phyloP scores from a whole-genome alignment of 2,797 vertebrate genomes.

The Chelon labrosus region DNA sequence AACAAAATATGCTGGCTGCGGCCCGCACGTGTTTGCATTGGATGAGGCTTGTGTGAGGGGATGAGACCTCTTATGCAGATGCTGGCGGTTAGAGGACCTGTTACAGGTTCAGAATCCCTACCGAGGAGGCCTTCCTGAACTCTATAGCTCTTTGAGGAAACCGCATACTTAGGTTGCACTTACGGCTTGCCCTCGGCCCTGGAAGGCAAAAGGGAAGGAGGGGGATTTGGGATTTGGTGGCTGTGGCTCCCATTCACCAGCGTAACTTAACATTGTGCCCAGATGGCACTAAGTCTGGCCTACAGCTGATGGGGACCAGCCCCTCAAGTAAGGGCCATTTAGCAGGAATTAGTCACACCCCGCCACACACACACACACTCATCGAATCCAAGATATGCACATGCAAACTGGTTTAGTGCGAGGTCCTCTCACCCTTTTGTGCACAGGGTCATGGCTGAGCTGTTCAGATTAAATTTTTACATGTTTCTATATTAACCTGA shows the following conservation, averaged over 20 bases:
- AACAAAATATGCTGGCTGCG: conserved; percentile 67
- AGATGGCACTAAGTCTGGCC: conserved; percentile 78
- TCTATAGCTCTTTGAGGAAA: conserved; percentile 53
- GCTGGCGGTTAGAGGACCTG: conserved; percentile 47
- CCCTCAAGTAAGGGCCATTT: conserved; percentile 76
- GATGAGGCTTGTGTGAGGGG: conserved; percentile 56
- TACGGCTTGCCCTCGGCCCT: conserved; percentile 63
- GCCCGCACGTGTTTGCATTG: conserved; percentile 75
- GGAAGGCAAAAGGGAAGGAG: conserved; percentile 40
- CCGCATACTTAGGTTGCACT: conserved; percentile 61
- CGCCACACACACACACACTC: conserved; percentile 67
- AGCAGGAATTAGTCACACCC: conserved; percentile 79
- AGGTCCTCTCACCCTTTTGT: conserved; percentile 55
- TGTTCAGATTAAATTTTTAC: conserved; percentile 31
- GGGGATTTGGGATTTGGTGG: conserved; percentile 54
- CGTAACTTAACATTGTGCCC: conserved; percentile 74
- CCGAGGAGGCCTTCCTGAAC: conserved; percentile 58
- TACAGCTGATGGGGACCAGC: conserved; percentile 71
- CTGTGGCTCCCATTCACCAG: conserved; percentile 66
- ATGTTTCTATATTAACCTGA: conserved; percentile 21
- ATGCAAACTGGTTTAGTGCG: conserved; percentile 61
- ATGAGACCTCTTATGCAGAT: conserved; percentile 62
- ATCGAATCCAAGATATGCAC: conserved; percentile 55
- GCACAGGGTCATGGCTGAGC: conserved; percentile 35
- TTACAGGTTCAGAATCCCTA: conserved; percentile 45